Conservation (phyloP, 2,797 vertebrate genomes). For the Muscicapa striata region DNA sequence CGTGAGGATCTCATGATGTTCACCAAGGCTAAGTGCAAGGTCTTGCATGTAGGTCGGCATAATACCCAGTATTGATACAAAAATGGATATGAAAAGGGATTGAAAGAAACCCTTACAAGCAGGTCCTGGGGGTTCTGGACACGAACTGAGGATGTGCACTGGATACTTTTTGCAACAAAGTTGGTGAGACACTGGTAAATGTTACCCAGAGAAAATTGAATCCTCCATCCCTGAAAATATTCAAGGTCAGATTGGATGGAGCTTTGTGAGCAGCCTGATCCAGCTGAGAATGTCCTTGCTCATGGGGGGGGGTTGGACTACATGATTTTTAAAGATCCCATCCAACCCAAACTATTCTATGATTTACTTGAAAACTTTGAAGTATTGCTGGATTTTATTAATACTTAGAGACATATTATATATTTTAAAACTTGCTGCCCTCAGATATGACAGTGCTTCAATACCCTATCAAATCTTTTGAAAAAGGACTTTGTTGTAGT, state of each 20-base stretch:
- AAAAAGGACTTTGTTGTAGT: neutral
- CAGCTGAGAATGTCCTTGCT: neutral
- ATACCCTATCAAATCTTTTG: neutral
- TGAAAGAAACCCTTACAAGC: neutral
- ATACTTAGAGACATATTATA: neutral
- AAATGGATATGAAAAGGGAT: neutral
- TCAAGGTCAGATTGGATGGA: neutral
- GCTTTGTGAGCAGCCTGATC: neutral
- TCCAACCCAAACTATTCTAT: neutral
- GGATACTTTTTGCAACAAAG: accelerated
- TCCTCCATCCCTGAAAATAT: neutral
- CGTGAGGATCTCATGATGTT: neutral
- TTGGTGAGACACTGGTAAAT: neutral
- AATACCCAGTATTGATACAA: accelerated
- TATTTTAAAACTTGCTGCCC: neutral
- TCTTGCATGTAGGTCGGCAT: neutral
- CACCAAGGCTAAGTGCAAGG: neutral
- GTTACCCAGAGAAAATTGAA: neutral
- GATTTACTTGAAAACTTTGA: neutral
- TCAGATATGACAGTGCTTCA: neutral
- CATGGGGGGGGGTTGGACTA: accelerated
- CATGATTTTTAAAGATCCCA: neutral
- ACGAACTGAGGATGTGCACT: accelerated
- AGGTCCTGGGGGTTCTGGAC: neutral
- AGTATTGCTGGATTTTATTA: neutral